Evolutionary conservation across 1,140 invertebrate genomes (phyloP), one percentile per base, ranked within the genome.

Genomic region (Meteorus sp.): DNA sequence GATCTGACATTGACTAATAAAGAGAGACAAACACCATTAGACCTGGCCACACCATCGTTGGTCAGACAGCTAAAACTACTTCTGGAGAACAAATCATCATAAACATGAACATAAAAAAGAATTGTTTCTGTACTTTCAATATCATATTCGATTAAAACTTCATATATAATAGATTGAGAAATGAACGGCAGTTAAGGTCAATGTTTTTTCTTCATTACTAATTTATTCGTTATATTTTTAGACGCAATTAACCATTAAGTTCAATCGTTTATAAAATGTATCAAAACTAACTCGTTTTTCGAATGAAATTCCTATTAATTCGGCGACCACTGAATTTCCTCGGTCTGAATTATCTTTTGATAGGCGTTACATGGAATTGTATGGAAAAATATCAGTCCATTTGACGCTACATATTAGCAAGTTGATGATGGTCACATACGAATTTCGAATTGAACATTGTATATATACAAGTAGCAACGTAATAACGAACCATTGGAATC

Each of bases 1-100:
- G 79, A 79, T 62, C 58, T 85, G 17, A 78, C 82, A 45, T 70
- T 85, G 2, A 68, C 76, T 61, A 94, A 94, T 73, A 91, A 89
- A 67, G 87, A 89, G 59, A 79, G 85, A 60, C 85, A 88, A 73
- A 86, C 87, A 13, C 86, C 90, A 17, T 65, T 92, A 15, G 88
- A 93, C 71, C 69, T 91, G 25, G 85, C 86, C 56, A 78, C 74
- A 54, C 50, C 51, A 20, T 76, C 75, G 58, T 67, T 85, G 20
- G 62, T 56, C 50, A 64, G 71, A 64, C 19, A 73, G 51, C 53
- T 78, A 11, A 63, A 66, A 31, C 59, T 19, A 37, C 19, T 39
- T 39, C 8, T 39, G 13, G 35, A 39, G 13, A 39, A 39, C 15
- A 15, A 15, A 39, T 8, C 13, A 39, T 7, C 8, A 39, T 39